Evolutionary conservation across 2,113 vertebrate species (phyloP).

Genomic region (Jaculus jaculus): DNA sequence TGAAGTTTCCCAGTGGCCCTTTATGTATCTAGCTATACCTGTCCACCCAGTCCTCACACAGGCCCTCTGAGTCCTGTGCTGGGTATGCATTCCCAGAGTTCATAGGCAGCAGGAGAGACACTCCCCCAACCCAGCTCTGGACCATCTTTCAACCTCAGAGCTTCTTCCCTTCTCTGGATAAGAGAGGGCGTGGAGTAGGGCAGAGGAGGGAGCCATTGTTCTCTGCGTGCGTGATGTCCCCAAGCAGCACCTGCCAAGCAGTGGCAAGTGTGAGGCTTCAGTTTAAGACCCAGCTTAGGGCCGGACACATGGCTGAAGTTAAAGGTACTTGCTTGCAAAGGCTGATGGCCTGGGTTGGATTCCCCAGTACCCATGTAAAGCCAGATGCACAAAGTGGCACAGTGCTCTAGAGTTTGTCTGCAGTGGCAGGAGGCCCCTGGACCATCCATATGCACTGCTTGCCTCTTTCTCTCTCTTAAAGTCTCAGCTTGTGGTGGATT

Average conservation of each 20-base stretch:
- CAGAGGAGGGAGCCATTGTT: no score
- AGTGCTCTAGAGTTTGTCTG: no score
- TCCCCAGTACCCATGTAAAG: no score
- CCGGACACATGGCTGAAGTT: no score
- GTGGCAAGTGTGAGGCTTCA: not conserved
- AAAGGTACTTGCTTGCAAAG: no score
- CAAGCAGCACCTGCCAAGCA: not conserved
- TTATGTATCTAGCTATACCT: not conserved
- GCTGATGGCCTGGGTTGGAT: no score
- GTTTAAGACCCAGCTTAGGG: no score
- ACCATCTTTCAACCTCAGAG: not conserved
- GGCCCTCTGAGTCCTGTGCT: not conserved
- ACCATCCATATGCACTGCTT: no score
- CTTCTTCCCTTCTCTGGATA: not conserved
- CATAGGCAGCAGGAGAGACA: fast-evolving
- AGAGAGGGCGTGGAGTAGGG: no score
- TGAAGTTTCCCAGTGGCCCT: not conserved
- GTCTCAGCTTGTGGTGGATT: fast-evolving
- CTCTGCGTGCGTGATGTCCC: not conserved
- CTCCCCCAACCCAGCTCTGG: fast-evolving
- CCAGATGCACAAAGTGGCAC: no score
- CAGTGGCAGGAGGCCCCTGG: no score
- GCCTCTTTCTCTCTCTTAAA: no score
- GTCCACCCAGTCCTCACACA: not conserved
- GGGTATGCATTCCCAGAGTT: not conserved